A percentile compares a stretch with the other conserved stretches of the same genome.
These are phyloP conservation scores for Sebastes aleutianus DNA, from an alignment of 2,797 vertebrate species.

Conservation along the genomic window DNA sequence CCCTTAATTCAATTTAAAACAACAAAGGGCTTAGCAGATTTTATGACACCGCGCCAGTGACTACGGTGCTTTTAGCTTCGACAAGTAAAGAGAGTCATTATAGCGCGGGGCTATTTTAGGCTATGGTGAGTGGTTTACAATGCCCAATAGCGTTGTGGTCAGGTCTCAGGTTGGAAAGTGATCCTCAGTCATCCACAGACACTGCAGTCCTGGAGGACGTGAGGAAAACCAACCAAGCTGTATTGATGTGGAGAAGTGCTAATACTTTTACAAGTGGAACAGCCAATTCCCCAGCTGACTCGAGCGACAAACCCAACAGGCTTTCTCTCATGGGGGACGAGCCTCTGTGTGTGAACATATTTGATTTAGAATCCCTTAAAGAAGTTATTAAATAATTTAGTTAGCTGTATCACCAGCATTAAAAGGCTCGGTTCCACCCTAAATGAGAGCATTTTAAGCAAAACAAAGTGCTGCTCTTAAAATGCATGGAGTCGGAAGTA, in stretches of 20 bases:
- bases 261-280: constrained; percentile 73
- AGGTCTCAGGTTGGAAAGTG: constrained; percentile 77
- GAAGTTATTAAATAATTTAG: constrained; percentile 76
- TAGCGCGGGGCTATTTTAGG: constrained; percentile 72
- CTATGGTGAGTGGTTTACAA: constrained; percentile 77
- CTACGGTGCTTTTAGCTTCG: constrained; percentile 52
- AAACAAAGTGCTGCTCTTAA: constrained; percentile 51
- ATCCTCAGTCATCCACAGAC: constrained; percentile 73
- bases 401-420: constrained; percentile 58
- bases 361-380: constrained; percentile 76
- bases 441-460: constrained; percentile 41
- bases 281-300: constrained; percentile 70
- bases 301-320: constrained; percentile 67
- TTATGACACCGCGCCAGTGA: constrained; percentile 61
- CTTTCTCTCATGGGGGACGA: constrained; percentile 59
- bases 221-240: constrained; percentile 65
- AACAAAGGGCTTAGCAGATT: constrained; percentile 60
- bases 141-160: constrained; percentile 78
- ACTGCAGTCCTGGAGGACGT: constrained; percentile 65
- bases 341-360: constrained; percentile 68
- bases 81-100: constrained; percentile 69
- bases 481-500: constrained; percentile 15
- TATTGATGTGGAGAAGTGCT: constrained; percentile 74
- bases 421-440: constrained; percentile 20
- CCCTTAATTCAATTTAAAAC: constrained; percentile 71